Base-by-base conservation (phyloP, 2,113 vertebrate genomes). In the Campylomormyrus tamandua region DNA sequence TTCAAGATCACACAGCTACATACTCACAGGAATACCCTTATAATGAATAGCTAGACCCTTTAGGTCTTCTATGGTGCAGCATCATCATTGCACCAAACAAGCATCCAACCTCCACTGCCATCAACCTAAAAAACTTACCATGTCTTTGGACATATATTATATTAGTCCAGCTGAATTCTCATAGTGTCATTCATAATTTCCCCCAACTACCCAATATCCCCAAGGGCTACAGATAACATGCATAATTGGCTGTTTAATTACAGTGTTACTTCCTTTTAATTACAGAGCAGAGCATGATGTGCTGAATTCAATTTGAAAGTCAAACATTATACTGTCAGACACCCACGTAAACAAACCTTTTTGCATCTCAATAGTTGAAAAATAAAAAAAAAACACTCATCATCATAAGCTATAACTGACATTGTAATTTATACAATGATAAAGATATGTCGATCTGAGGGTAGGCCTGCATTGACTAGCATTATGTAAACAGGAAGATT, bases 271-370 rank as follows among this genome's bases (percentile, higher is more conserved):
- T 87, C 27, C 15, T 31, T 87, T 56, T 87, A 87, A 87, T 87
- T 56, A 53, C 27, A 87, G 49, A 56, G 48, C 10, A 56, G 85
- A 39, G 17, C 49, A n/a, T 56, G 85, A 87, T 9, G 50, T 56
- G 50, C 50, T 56, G 31, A 56, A 87, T 48, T 49, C n/a, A 53
- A 50, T 87, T 87, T 87, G 85, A 87, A 87, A 87, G 48, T 87
- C 85, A 87, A 87, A 87, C 49, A 52, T 87, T 50, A 48, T 53
- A 21, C 50, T 35, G 50, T 87, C 46, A 87, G 49, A 87, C 84
- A 35, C 27, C 49, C 27, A 56, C 49, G 39, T 84, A 87, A 87
- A 87, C 85, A 56, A 87, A 87, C 50, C 50, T 56, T n/a, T 35
- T 50, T 35, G 10, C 5, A 46, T 35, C 27, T 19, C 27, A 35